Evolutionary conservation across 2,113 vertebrate genomes (phyloP).

Genomic region (Syngnathus scovelli): DNA sequence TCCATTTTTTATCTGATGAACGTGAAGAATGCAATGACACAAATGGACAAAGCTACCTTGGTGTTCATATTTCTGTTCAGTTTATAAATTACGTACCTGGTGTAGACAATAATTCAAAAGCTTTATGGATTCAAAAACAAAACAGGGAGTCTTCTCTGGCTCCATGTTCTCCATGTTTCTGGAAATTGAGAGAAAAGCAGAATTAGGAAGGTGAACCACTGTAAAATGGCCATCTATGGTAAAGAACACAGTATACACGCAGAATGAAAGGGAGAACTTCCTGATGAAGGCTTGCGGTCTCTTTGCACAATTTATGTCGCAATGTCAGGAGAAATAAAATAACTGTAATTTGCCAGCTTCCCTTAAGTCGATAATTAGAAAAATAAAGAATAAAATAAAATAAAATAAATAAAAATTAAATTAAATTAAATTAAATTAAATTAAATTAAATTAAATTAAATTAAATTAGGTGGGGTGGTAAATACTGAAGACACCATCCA

Average conservation of each 20-base stretch:
- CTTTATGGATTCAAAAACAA: constrained; percentile 77
- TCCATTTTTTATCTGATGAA: constrained; percentile 74
- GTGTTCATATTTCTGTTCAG: constrained; percentile 3
- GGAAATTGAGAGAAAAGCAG: constrained; percentile 22
- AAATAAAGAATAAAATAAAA: too few species aligned
- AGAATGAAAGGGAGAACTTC: constrained; percentile 5
- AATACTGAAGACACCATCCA: background rate
- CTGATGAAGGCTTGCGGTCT: constrained; percentile 3
- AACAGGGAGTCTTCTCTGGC: constrained; percentile 74
- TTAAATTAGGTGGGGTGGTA: too few species aligned
- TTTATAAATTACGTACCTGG: constrained; percentile 68
- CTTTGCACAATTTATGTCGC: constrained; percentile 19
- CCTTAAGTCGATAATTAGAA: background rate
- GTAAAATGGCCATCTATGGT: background rate
- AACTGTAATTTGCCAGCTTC: constrained; percentile 10
- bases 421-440: too few species aligned
- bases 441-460: too few species aligned
- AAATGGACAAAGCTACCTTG: constrained; percentile 2
- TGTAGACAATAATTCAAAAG: constrained; percentile 73
- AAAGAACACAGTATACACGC: background rate
- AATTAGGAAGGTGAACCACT: constrained; percentile 1
- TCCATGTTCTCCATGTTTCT: constrained; percentile 88
- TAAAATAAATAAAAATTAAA: too few species aligned
- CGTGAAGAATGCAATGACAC: constrained; percentile 18
- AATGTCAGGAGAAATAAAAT: constrained; percentile 3